Evolutionary conservation across 2,888 invertebrate species (phyloP), one percentile per base, ranked within the genome.

Genomic region (Cantharis rufa): DNA sequence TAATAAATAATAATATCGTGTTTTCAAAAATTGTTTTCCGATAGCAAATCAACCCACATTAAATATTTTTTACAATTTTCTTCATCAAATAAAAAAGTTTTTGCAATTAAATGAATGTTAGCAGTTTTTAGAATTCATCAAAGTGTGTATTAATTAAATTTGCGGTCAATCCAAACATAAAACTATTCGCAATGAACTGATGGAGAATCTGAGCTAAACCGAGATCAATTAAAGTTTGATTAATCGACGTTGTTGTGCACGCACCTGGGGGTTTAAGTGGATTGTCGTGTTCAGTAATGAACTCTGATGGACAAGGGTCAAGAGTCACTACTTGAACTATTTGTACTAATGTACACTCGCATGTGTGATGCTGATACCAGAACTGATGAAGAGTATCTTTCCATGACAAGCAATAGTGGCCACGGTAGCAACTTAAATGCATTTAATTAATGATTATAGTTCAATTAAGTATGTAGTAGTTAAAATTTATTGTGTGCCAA

Each of bases 221-320:
- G 77, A 77, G 83, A 83, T 83, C 84, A 84, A 84, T 85, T 84
- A 84, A 82, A 81, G 79, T 82, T 83, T 84, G 84, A 84, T 84
- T 83, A 85, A 84, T 85, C 83, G 83, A 84, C 81, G 81, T 80
- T 82, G 81, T 81, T 81, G 79, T 80, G 81, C 84, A 82, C 83
- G 83, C 84, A 84, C 84, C 84, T 85, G 84, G 80, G 81, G 82
- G 81, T 82, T 83, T 83, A 83, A 86, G 85, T 85, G 85, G 85
- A 85, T 84, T 86, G 84, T 85, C 85, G 84, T 85, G 85, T 85
- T 82, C 80, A 81, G 82, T 82, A 84, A 84, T 84, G 84, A 84
- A 84, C 81, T 80, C 77, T 86, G 85, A 85, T 84, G 84, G 85
- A 84, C 84, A 82, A 78, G 82, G 83, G 83, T 83, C 83, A 83